phyloP scores from a whole-genome alignment of 2,888 invertebrate genomes.

The Cerastis leucographa region DNA sequence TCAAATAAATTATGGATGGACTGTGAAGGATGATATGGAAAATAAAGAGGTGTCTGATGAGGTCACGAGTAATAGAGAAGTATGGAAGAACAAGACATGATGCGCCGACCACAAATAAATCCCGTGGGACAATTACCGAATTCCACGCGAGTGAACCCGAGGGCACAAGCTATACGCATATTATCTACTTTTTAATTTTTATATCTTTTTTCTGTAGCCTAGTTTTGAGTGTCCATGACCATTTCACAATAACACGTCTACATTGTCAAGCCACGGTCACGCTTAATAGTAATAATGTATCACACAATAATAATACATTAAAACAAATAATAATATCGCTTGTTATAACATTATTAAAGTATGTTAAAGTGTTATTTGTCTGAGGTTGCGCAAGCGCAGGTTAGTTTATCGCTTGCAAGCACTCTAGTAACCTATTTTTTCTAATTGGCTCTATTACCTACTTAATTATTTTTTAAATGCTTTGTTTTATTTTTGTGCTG shows the following conservation, averaged over 20 bases:
- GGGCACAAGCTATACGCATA: not conserved
- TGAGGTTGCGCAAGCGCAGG: slow-evolving; percentile 47
- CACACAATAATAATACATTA: slow-evolving; percentile 19
- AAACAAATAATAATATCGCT: slow-evolving; percentile 24
- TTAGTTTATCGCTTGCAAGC: slow-evolving; percentile 46
- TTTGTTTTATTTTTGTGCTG: not conserved
- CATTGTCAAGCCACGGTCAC: slow-evolving; percentile 1
- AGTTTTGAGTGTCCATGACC: slow-evolving; percentile 22
- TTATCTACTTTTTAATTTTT: not conserved
- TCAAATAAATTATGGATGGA: not conserved
- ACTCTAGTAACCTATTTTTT: slow-evolving; percentile 59
- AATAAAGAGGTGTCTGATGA: not conserved
- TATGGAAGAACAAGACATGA: not conserved
- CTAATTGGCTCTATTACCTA: slow-evolving; percentile 47
- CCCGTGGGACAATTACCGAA: too few relatives aligned
- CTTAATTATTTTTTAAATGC: slow-evolving; percentile 2
- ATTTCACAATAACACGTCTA: slow-evolving; percentile 7
- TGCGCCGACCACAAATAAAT: not conserved
- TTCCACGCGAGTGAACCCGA: not conserved
- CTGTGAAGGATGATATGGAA: not conserved
- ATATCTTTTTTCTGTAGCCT: not conserved
- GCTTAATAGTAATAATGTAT: slow-evolving; percentile 4
- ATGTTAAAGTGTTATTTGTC: slow-evolving; percentile 46
- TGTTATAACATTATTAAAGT: slow-evolving; percentile 6
- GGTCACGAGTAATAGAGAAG: not conserved